Evolutionary conservation across 2,888 invertebrate genomes (phyloP), one percentile per base, ranked within the genome.

Genomic region (Mystacides longicornis): DNA sequence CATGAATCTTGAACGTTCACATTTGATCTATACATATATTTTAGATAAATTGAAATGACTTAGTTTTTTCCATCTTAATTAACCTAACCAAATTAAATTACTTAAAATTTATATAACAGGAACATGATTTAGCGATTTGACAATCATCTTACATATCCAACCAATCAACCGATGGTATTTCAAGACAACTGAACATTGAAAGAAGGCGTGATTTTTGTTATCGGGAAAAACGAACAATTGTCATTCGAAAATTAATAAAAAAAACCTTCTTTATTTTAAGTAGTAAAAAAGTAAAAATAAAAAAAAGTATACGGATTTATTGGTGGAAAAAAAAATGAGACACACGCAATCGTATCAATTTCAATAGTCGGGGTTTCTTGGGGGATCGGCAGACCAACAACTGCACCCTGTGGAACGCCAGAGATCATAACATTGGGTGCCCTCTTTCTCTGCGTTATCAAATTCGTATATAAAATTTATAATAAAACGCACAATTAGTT

Each of bases 61-160:
- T 61, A 61, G 61, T 59, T 61, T 61, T 59, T 61, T 59, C 55
- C n/a, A n/a, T n/a, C 55, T 51, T 59, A 61, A 27, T 59, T 61
- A 57, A 61, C 47, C 60, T 60, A 60, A 55, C 55, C 61, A 57
- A 55, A 60, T 59, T 61, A 59, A 61, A 51, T 58, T 59, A 59
- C 56, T 59, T 59, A 57, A 54, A 43, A 55, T 53, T 57, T 59
- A 59, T 43, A 55, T 57, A 59, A 61, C 59, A 61, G 61, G 61
- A 61, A 61, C 61, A 59, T 61, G 56, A 56, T 60, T 54, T 59
- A 49, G 51, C 59, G 56, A 58, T 60, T 50, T 52, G 56, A 52
- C 58, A 54, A 60, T 56, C 58, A 51, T 57, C 54, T 52, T 23
- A 43, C 51, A 49, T 21, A 43, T 42, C 50, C 55, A 47, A 50